These are phyloP conservation scores for Lochmaea crataegi DNA, from an alignment of 2,888 invertebrate species.

Conservation along the genomic window DNA sequence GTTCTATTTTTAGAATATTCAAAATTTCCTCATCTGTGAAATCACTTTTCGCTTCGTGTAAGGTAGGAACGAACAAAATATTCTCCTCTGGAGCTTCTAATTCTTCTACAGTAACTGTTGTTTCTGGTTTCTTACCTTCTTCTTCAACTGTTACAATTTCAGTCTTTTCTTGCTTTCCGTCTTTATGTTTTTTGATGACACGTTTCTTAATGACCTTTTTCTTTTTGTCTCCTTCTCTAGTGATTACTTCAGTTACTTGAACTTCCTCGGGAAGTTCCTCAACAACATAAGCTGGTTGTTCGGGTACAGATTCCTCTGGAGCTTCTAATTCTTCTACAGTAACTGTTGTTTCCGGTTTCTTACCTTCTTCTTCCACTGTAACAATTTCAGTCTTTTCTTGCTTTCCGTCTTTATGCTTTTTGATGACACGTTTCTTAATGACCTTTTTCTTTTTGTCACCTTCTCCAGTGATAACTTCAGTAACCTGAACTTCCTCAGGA, in stretches of 20 bases:
- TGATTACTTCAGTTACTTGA: slow-evolving; percentile 54
- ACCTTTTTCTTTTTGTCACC: slow-evolving; percentile 48
- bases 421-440: slow-evolving; percentile 60
- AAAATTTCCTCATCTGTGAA: slow-evolving; percentile 54
- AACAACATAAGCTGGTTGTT: slow-evolving; percentile 36
- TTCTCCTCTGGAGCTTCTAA: slow-evolving; percentile 59
- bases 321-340: slow-evolving; percentile 57
- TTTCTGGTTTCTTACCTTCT: slow-evolving; percentile 61
- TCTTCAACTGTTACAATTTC: slow-evolving; percentile 66
- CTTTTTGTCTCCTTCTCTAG: slow-evolving; percentile 52
- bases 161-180: slow-evolving; percentile 62
- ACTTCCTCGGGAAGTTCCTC: slow-evolving; percentile 55
- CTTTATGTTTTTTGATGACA: slow-evolving; percentile 63
- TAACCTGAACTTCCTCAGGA: slow-evolving; percentile 53
- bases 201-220: slow-evolving; percentile 61
- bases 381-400: slow-evolving; percentile 59
- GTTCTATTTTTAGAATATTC: slow-evolving; percentile 57
- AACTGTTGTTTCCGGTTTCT: slow-evolving; percentile 59
- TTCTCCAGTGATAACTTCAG: slow-evolving; percentile 48
- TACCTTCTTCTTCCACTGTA: slow-evolving; percentile 52
- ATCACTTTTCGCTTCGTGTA: slow-evolving; percentile 55
- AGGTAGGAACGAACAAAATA: slow-evolving; percentile 59
- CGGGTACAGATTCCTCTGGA: slow-evolving; percentile 53
- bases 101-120: slow-evolving; percentile 61
- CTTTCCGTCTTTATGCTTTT: slow-evolving; percentile 60